Evolutionary conservation across 1,140 invertebrate species (phyloP).

Genomic region (Ectropis grisescens): DNA sequence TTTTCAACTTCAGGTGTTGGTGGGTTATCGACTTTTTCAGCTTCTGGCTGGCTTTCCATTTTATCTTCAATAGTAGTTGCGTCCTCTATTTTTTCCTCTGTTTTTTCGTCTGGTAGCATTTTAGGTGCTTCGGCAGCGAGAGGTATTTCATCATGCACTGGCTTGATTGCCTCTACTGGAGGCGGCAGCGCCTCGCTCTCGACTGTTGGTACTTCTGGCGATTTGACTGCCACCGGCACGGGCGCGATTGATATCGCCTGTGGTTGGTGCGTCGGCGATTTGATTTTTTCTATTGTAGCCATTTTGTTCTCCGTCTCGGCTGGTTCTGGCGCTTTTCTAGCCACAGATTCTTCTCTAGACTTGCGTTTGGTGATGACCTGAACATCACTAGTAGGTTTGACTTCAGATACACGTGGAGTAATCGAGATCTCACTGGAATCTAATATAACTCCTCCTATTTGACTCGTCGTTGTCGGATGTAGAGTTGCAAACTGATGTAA

Average conservation of each 20-base stretch:
- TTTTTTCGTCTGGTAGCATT: too few relatives aligned
- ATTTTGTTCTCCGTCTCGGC: slow-evolving; percentile 40
- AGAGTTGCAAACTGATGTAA: slow-evolving; percentile 49
- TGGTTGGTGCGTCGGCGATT: slow-evolving; percentile 31
- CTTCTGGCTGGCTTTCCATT: slow-evolving; percentile 10
- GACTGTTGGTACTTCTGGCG: slow-evolving; percentile 31
- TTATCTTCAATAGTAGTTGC: background rate
- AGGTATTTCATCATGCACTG: slow-evolving; percentile 31
- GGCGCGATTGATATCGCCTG: slow-evolving; percentile 34
- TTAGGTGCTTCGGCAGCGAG: too few relatives aligned
- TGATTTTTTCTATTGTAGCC: slow-evolving; percentile 43
- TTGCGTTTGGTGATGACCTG: slow-evolving; percentile 37
- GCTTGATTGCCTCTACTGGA: slow-evolving; percentile 36
- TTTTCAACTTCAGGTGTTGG: slow-evolving; percentile 6
- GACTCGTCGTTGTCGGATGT: slow-evolving; percentile 34
- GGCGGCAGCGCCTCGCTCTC: slow-evolving; percentile 43
- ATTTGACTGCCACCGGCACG: slow-evolving; percentile 41
- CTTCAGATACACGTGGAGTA: slow-evolving; percentile 36
- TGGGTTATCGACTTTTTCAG: slow-evolving; percentile 2
- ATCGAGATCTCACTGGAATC: slow-evolving; percentile 54
- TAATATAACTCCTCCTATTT: slow-evolving; percentile 32
- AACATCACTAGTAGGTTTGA: slow-evolving; percentile 31
- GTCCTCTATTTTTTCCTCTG: slow-evolving; percentile 5
- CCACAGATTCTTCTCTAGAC: slow-evolving; percentile 36
- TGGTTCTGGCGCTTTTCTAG: slow-evolving; percentile 42